Evolutionary conservation across 2,797 vertebrate species (phyloP).

Genomic region (Lagocephalus sceleratus): DNA sequence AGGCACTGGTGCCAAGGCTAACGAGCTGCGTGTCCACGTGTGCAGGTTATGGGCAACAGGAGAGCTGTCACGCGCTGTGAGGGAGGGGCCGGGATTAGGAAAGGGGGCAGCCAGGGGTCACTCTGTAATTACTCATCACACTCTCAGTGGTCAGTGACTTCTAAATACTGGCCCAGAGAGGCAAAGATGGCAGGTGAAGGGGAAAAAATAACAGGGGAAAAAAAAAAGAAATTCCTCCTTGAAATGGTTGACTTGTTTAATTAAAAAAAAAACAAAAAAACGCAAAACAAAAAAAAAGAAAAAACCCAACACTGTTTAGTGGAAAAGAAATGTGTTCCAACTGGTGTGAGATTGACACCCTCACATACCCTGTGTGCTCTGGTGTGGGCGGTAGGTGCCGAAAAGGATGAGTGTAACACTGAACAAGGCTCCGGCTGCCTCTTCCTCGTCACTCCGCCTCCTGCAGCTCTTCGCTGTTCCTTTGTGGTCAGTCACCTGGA

Average conservation of each 20-base stretch:
- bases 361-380: constrained; percentile 41
- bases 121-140: constrained; percentile 71
- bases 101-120: constrained; percentile 62
- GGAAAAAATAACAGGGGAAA: background rate
- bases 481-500: constrained; percentile 65
- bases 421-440: constrained; percentile 43
- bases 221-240: too few relatives aligned
- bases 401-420: constrained; percentile 59
- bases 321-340: constrained; percentile 18
- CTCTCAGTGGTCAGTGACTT: constrained; percentile 63
- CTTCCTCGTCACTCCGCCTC: constrained; percentile 46
- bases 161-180: constrained; percentile 34
- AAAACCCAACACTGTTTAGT: too few relatives aligned
- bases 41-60: constrained; percentile 29
- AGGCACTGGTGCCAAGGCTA: too few relatives aligned
- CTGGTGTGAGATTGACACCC: constrained; percentile 8
- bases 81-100: constrained; percentile 23
- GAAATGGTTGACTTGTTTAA: background rate
- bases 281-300: too few relatives aligned
- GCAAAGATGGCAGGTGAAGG: constrained; percentile 24
- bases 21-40: constrained; percentile 50
- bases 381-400: constrained; percentile 53
- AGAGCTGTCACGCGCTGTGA: constrained; percentile 52
- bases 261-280: background rate
- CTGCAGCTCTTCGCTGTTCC: constrained; percentile 40